Evolutionary conservation across 2,888 invertebrate genomes (phyloP).

Genomic region (Synanthedon myopaeformis): DNA sequence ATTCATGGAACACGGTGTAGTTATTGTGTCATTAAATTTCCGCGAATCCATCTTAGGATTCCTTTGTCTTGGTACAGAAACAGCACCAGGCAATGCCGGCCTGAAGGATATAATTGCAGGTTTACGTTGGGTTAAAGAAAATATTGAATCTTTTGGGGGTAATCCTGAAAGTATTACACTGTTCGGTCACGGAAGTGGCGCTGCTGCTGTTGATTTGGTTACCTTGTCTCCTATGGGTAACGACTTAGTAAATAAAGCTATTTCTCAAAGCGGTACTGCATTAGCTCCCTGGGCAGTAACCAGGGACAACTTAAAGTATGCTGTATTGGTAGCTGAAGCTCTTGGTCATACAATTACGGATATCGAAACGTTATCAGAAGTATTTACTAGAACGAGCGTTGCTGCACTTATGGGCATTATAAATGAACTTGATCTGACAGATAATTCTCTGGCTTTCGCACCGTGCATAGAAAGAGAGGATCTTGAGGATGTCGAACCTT

Average conservation of each 20-base stretch:
- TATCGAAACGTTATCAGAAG: constrained; percentile 31
- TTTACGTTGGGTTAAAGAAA: constrained; percentile 78
- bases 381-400: constrained; percentile 38
- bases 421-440: constrained; percentile 44
- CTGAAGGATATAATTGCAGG: constrained; percentile 87
- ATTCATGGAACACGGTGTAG: constrained; percentile 74
- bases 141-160: constrained; percentile 83
- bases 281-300: constrained; percentile 57
- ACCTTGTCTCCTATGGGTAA: constrained; percentile 42
- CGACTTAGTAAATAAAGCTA: constrained; percentile 45
- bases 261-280: constrained; percentile 54
- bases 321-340: constrained; percentile 42
- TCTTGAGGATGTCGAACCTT: constrained; percentile 25
- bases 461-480: constrained; percentile 47
- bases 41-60: constrained; percentile 80
- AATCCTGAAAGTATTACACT: constrained; percentile 81
- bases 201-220: constrained; percentile 62
- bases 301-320: constrained; percentile 43
- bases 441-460: constrained; percentile 51
- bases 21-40: constrained; percentile 78
- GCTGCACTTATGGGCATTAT: constrained; percentile 46
- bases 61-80: constrained; percentile 69
- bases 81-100: constrained; percentile 86
- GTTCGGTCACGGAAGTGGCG: constrained; percentile 85
- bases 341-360: constrained; percentile 38